Evolutionary conservation across 2,888 invertebrate species (phyloP), one percentile per base, ranked within the genome.

Genomic region (Iselma pallidipennis): DNA sequence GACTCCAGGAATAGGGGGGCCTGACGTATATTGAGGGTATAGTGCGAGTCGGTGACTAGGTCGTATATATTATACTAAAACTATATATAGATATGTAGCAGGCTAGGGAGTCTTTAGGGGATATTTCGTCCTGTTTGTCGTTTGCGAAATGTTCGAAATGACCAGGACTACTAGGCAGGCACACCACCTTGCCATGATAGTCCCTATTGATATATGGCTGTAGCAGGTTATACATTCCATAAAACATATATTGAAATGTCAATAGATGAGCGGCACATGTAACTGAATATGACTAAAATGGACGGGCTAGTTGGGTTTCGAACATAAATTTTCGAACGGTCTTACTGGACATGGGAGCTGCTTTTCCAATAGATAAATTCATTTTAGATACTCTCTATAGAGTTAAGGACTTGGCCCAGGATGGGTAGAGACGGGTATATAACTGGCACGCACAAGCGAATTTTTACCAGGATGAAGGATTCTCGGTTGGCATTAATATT

Each of bases 151-250:
- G 61, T 61, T 53, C 63, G 71, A 66, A 71, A 72, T 71, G 72
- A 71, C 73, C 72, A 69, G 64, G 51, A 54, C 56, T 42, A 55
- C 16, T 37, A 31, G n/a, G 12, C 12, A 31, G 12, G 14, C 14
- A 80, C 77, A 74, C 75, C 81, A 80, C 80, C 80, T 81, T 80
- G 81, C 78, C 71, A 76, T 80, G 80, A 81, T 81, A 78, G 80
- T 76, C 78, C 79, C 76, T 69, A 71, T 77, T 81, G 81, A 81
- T 81, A 81, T 81, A 81, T 74, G 77, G 71, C 74, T 70, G 56
- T 71, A 71, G 75, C 79, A 77, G 79, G 78, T 79, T 78, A 78
- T 78, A 78, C 78, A 79, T 80, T 80, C 80, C 75, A 80, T 81
- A 80, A 80, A 80, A 81, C 79, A 80, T 80, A 78, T 78, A 80